Base-by-base conservation (phyloP, 2,888 invertebrate species). In the Mylabris sibirica region DNA sequence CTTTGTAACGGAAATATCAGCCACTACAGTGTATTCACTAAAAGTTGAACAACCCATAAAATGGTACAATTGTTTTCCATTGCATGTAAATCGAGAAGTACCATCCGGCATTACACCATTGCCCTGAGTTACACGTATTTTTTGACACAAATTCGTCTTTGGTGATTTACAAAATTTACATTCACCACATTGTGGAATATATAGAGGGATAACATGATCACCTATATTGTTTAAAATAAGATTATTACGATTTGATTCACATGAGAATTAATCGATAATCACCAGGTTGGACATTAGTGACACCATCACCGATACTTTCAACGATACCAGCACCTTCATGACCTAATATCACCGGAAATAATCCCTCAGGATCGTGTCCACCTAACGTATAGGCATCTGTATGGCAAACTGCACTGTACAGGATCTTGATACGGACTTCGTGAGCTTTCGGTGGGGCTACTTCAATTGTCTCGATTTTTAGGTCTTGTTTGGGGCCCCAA, bases 1-100 rank as follows among this genome's bases (percentile, higher is more conserved):
- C 90, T 99, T 99, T 77, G 93, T 91, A n/a, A 99, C 87, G 30
- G 98, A 98, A 81, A 99, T 95, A 85, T 96, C 97, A 72, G 94
- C 91, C 66, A 97, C 95, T 17, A 98, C 98, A 2, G 97, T 97
- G 83, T 96, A 98, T 85, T 98, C 95, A 72, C 93, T 91, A 84
- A 98, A 98, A 0, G 97, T 96, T 0, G 96, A 97, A 75, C 95
- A 95, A n/a, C 98, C 98, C 98, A 98, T 98, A 81, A 96, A 98
- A 84, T 98, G 97, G 80, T 87, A 94, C 9, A 98, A 78, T 60
- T 89, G 87, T 84, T 96, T 87, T 1, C 93, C 94, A 74, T 93
- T 92, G 84, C 93, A 93, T 34, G 89, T 91, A 84, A 98, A 96
- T 60, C 98, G 89, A 9, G 90, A 89, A 0, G 96, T 96, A 20